A percentile compares a stretch with the other conserved stretches of the same genome.
phyloP scores from a whole-genome alignment of 2,797 vertebrate genomes.

The Paguma larvata region DNA sequence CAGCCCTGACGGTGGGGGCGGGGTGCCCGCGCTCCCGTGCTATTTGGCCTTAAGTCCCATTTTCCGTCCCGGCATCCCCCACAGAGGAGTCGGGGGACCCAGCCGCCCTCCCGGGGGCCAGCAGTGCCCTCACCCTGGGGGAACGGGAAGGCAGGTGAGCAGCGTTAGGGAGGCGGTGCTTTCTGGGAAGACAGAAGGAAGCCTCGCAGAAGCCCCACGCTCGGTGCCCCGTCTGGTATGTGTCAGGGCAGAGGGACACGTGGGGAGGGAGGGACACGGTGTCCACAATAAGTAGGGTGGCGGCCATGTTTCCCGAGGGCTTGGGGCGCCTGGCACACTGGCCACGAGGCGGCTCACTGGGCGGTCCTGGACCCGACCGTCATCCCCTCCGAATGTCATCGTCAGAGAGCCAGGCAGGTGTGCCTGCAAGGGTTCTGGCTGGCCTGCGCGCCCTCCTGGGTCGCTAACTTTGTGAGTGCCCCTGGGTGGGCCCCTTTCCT shows the following conservation, averaged over 20 bases:
- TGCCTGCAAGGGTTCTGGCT: neutral
- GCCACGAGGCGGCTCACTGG: neutral
- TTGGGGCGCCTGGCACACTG: neutral
- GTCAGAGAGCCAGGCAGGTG: neutral
- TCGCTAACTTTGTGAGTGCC: neutral
- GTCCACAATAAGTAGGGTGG: accelerated
- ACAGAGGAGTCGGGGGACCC: accelerated
- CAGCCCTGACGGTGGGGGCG: accelerated
- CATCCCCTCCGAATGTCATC: neutral
- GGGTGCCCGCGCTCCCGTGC: neutral
- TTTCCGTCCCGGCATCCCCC: accelerated
- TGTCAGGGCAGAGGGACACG: neutral
- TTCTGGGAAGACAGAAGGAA: neutral
- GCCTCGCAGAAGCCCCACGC: accelerated
- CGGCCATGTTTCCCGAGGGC: neutral
- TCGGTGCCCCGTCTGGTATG: neutral
- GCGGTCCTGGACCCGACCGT: neutral
- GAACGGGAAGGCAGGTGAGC: accelerated
- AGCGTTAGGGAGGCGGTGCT: accelerated
- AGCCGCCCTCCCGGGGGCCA: neutral
- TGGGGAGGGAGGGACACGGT: neutral
- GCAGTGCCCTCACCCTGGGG: accelerated
- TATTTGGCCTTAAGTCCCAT: neutral
- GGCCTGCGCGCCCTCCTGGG: accelerated
- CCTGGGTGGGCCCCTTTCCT: neutral